Base-by-base conservation (phyloP, 2,113 vertebrate species). In the Mungos mungo region DNA sequence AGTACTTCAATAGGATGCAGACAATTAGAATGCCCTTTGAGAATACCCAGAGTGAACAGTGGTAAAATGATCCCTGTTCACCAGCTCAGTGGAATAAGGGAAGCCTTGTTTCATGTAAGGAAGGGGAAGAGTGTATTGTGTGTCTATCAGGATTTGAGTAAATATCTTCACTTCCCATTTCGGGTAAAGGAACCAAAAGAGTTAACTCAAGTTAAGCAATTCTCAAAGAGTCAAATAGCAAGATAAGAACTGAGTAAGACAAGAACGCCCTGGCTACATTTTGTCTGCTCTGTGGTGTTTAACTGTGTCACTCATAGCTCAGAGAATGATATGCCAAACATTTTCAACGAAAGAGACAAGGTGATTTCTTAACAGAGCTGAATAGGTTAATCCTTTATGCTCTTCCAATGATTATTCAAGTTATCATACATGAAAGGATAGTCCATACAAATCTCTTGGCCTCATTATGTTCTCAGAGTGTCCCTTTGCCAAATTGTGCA, bases 21-120 rank as follows among this genome's bases (percentile, higher is more conserved):
- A 93, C 86, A 76, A 47, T 97, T 79, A 83, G 29, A 83, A 71
- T 88, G 91, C 41, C 82, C 90, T 93, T 88, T 41, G 88, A 96
- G 96, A 90, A 71, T 85, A 76, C 21, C 65, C 33, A 27, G 69
- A 50, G 74, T 90, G 95, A 96, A 29, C 25, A 85, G 72, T 93
- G 93, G 77, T 97, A 96, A 94, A 52, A 52, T 95, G 96, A 97
- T 96, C 85, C 82, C 86, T 86, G 57, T 97, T 97, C 96, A 96
- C 90, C 41, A 72, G 66, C 89, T 66, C n/a, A 8, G 81, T 21
- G 16, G 95, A 96, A 97, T 96, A 98, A 98, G 63, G 94, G 66
- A 90, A 31, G 72, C 95, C 63, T 98, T 98, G 94, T 98, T 96
- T 83, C 66, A 79, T 54, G 18, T 14, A 33, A 86, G 31, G 47